phyloP scores from a whole-genome alignment of 2,113 vertebrate species.

The Trogon surrucura region DNA sequence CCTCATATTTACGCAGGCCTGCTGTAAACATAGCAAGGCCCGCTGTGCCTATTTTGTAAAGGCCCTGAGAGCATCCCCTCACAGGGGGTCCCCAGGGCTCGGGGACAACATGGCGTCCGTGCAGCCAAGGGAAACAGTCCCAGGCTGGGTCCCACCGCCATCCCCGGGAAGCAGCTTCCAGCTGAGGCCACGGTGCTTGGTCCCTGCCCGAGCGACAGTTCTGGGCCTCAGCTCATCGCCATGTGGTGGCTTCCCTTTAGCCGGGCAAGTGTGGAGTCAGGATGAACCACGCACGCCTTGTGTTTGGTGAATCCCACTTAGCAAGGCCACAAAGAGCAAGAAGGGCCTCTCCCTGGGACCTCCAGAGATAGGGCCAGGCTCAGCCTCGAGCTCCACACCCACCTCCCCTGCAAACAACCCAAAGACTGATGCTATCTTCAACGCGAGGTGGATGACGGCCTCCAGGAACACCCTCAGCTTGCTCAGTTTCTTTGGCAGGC shows the following conservation, averaged over 20 bases:
- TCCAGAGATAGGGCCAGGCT: neutral
- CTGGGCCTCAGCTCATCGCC: neutral
- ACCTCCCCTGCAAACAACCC: fast-evolving
- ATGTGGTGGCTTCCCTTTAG: neutral
- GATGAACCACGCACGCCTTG: neutral
- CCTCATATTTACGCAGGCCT: neutral
- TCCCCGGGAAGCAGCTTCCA: neutral
- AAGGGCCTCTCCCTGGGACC: neutral
- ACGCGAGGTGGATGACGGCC: neutral
- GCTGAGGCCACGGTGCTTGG: fast-evolving
- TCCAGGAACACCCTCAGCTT: neutral
- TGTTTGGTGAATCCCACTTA: fast-evolving
- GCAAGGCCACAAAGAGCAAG: neutral
- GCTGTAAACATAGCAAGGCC: neutral
- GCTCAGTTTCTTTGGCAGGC: neutral
- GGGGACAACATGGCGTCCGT: neutral
- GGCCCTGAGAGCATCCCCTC: neutral
- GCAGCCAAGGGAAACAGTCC: neutral
- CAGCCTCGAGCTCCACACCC: neutral
- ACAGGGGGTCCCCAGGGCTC: fast-evolving
- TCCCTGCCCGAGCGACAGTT: neutral
- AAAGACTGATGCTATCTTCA: neutral
- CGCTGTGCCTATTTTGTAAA: neutral
- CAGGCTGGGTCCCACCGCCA: neutral
- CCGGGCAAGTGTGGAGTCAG: neutral